Evolutionary conservation across 2,113 vertebrate genomes (phyloP), one percentile per base, ranked within the genome.

Genomic region (Struthio camelus): DNA sequence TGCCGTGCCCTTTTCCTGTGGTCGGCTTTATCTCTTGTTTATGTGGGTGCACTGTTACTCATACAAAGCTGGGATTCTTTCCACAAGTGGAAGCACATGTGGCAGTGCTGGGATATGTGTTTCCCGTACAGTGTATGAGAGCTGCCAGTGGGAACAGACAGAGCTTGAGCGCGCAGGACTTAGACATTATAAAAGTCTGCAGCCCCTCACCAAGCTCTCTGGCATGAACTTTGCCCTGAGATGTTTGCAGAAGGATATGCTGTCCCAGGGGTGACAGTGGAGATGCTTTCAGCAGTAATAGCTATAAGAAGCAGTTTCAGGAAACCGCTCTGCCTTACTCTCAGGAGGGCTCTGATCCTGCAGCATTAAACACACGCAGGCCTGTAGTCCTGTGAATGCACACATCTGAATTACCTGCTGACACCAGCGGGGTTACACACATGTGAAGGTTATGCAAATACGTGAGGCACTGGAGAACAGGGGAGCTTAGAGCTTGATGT

Each of bases 351-450:
- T 6, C 23, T 6, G 73, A 14, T 15, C 64, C 78, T 4, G 6
- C 5, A n/a, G 34, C 18, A 6, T 3, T 9, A 9, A 24, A 25
- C 1, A 11, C 40, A 2, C 1, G 16, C 56, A 3, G 18, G 7
- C 11, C 66, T 5, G 50, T 22, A 15, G 38, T 11, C 27, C 58
- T 5, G 9, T 2, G 16, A 7, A 25, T 13, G 30, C 40, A 6
- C 85, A 42, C 25, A 0, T 48, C 27, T 3, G 73, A n/a, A 10
- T 7, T 3, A 2, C 32, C 3, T 8, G 58, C 30, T 18, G 80
- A 7, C 73, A 34, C 36, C 70, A 10, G 69, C 10, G 3, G 46
- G 53, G 30, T 23, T 3, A 24, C 67, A 7, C 30, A 2, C n/a
- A 11, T 2, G 34, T 9, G 27, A 10, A 2, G 78, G 69, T 77